Base-by-base conservation (phyloP, 92 coral and sea anemone species). In the Chrysogorgia sp. region DNA sequence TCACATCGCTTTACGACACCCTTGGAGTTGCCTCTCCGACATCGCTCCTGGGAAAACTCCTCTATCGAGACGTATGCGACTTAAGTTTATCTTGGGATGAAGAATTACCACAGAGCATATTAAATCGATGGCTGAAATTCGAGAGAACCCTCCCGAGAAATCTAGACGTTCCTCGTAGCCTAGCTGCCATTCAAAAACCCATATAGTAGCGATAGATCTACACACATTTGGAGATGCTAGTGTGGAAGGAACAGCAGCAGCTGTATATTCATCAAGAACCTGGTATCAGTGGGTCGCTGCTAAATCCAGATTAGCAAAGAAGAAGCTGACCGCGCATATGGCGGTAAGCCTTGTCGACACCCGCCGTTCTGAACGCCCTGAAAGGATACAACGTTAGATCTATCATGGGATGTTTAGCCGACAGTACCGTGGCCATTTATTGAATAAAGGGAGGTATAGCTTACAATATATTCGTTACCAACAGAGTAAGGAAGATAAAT, bases 341-440 rank as follows among this genome's bases (percentile, higher is more conserved):
- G 80, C 75, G 19, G 65, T 80, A 20, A 78, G 68, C 47, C 49
- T 84, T 33, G 80, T 60, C 10, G 52, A 77, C 79, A 84, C 65
- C 52, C 70, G 49, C 60, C 56, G 30, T 28, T 34, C 15, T n/a
- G 12, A 37, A 5, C 43, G 84, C 84, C 0, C 67, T 77, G 7
- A 41, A 67, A 71, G 84, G 74, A 22, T 70, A 41, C 28, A 61
- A 65, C 40, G 75, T 84, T 15, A 67, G 59, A 40, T 33, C 37
- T 21, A 83, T 81, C 45, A 28, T 62, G 33, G 79, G 84, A 34
- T 88, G 89, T 84, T 82, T 79, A 14, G n/a, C n/a, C n/a, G 86
- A 80, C 67, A 71, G 85, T 61, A 80, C 62, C 26, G 82, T 84
- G 9, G 47, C 91, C 24, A 72, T 61, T 15, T 75, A 84, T 74